Base-by-base conservation (phyloP, 2,113 vertebrate genomes). In the Meriones unguiculatus region DNA sequence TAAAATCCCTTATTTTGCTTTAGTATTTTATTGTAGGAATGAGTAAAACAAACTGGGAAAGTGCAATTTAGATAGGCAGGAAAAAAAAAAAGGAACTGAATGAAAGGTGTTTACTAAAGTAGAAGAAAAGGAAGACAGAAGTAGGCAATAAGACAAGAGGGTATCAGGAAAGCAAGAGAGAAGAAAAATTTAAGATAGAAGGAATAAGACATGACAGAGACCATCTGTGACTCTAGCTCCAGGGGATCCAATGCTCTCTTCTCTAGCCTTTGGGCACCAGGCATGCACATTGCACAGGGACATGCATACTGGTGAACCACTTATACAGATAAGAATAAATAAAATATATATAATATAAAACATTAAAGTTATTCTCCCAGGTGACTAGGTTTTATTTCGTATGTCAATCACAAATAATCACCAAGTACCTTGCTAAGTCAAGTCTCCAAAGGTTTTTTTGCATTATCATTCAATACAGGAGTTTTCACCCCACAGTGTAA, bases 241-340 rank as follows among this genome's bases (percentile, higher is more conserved):
- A 57, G 2, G 35, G 17, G 10, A n/a, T 24, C 20, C 18, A 3
- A 2, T 57, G 32, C 5, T 59, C 5, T n/a, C 13, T 28, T 11
- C 32, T 80, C 30, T 80, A 46, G 50, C 17, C 30, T 57, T 15
- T 57, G 10, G 30, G 17, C 1, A n/a, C 2, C 18, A n/a, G 9
- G 10, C 32, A 81, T 38, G 20, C 5, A 12, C 72, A 4, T 24
- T 2, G 15, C 41, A 41, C 38, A 75, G 6, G 46, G 14, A 18
- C 20, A 84, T 57, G 1, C 1, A 59, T 32, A 46, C 0, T 28
- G 1, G 0, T 41, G 35, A 81, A 59, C 35, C 1, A n/a, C 54
- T 89, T 78, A 84, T 14, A 50, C 69, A 38, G 1, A 38, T 18
- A 78, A 41, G 64, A 54, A 38, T 4, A 32, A 0, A 15, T 81